Conservation (phyloP, 2,888 invertebrate genomes). For the Sphinx pinastri region DNA sequence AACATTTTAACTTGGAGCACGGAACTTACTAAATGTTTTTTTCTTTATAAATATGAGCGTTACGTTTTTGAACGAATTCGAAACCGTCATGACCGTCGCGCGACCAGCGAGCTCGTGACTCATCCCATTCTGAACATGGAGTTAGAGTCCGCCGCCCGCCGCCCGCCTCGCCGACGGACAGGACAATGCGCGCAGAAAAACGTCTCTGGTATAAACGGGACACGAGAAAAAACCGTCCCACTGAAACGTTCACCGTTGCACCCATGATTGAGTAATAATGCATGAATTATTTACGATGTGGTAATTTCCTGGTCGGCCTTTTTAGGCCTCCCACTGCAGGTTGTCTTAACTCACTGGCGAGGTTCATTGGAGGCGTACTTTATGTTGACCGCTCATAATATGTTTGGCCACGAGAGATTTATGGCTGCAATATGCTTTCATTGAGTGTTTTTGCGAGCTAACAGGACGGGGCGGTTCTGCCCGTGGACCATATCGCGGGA, state of each 20-base stretch:
- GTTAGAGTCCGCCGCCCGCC: conserved; percentile 12
- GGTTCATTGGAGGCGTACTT: conserved; percentile 50
- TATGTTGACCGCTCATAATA: conserved; percentile 46
- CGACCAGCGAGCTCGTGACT: conserved; percentile 30
- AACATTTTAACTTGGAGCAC: conserved; percentile 37
- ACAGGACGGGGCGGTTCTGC: conserved; percentile 15
- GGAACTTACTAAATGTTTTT: conserved; percentile 27
- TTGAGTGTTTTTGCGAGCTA: conserved; percentile 22
- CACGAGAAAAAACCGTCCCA: conserved; percentile 55
- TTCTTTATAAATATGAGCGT: conserved; percentile 33
- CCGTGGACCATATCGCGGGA: conserved; percentile 19
- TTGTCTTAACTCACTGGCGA: conserved; percentile 39
- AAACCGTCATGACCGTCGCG: conserved; percentile 38
- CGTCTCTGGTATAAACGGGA: conserved; percentile 52
- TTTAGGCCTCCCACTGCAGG: conserved; percentile 56
- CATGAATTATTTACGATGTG: conserved; percentile 81
- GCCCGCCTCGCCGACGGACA: conserved; percentile 51
- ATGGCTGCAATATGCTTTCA: conserved; percentile 37
- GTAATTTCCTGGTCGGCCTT: conserved; percentile 68
- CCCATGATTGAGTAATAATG: conserved; percentile 79
- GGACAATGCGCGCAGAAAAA: conserved; percentile 70
- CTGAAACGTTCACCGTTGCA: conserved; percentile 71
- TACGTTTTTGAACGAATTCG: conserved; percentile 38
- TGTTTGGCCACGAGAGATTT: conserved; percentile 52
- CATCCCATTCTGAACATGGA: conserved; percentile 29